phyloP scores from a whole-genome alignment of 2,797 vertebrate species.

The Anguilla megastoma region DNA sequence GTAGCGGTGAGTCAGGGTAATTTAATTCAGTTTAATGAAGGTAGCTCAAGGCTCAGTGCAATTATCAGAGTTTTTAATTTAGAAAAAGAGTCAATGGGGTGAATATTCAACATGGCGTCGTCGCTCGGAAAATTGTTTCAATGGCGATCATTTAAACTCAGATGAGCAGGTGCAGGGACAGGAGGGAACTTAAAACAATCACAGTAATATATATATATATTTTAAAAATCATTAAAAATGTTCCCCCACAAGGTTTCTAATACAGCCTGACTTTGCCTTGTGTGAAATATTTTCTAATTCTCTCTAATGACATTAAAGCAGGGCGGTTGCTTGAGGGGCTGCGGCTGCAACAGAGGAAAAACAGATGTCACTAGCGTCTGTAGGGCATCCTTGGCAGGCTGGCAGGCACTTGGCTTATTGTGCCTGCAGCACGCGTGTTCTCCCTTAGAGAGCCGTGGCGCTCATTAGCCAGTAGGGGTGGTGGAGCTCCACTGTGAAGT shows the following conservation, averaged over 20 bases:
- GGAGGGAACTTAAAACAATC: not conserved
- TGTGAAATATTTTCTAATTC: not conserved
- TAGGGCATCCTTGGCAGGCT: not conserved
- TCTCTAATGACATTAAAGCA: slow-evolving; percentile 25
- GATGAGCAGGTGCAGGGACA: not conserved
- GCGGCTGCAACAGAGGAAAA: not conserved
- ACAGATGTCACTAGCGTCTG: not conserved
- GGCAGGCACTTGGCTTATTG: not conserved
- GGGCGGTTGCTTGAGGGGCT: not conserved
- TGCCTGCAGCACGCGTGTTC: not conserved
- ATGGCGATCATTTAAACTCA: slow-evolving; percentile 8
- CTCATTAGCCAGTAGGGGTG: not conserved
- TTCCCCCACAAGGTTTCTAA: slow-evolving; percentile 1
- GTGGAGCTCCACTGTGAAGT: not conserved
- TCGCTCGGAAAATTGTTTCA: slow-evolving; percentile 22
- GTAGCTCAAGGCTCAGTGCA: slow-evolving; percentile 25
- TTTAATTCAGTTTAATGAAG: slow-evolving; percentile 32
- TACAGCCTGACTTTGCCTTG: not conserved
- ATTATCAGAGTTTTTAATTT: slow-evolving; percentile 30
- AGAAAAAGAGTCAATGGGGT: slow-evolving; percentile 14
- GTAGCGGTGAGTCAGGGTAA: slow-evolving; percentile 19
- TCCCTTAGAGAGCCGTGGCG: not conserved
- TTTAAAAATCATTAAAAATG: slow-evolving; percentile 28
- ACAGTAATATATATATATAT: not conserved
- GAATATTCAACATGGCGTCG: slow-evolving; percentile 10